These are phyloP conservation scores for Aurelia aurita DNA, from an alignment of 30 jellyfish, hydroid and myxozoan species.

Conservation along the genomic window DNA sequence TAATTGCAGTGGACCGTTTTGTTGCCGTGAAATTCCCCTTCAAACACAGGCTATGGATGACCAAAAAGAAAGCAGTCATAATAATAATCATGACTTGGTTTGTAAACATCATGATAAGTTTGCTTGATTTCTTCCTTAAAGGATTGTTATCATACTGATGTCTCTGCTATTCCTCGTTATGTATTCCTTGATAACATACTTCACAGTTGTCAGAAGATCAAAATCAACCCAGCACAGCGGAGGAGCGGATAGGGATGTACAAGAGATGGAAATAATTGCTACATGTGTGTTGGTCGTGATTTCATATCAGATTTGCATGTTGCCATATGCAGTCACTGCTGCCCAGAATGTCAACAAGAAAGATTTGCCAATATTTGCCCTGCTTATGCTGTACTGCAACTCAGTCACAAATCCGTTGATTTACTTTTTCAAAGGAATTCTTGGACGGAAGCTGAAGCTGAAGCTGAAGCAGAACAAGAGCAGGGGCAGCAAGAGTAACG, in stretches of 20 bases:
- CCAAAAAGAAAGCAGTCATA: slow-evolving; percentile 23
- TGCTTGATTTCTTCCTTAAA: too few species aligned
- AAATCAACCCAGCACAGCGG: neutral
- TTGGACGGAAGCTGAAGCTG: too few species aligned
- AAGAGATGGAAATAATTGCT: neutral
- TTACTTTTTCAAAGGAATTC: too few species aligned
- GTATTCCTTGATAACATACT: slow-evolving; percentile 8
- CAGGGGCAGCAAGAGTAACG: too few species aligned
- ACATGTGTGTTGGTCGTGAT: slow-evolving; percentile 22
- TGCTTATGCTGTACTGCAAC: too few species aligned
- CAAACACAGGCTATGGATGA: slow-evolving; percentile 45
- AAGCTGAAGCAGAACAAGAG: too few species aligned
- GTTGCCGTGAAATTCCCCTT: slow-evolving; percentile 30
- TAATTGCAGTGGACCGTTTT: slow-evolving; percentile 19
- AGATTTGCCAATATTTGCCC: too few species aligned
- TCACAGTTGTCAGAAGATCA: neutral
- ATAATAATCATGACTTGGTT: neutral
- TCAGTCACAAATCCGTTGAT: too few species aligned
- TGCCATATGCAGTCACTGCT: slow-evolving; percentile 9
- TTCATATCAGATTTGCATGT: slow-evolving; percentile 23
- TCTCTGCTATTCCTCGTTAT: neutral
- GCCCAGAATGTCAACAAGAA: neutral
- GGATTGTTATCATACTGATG: neutral
- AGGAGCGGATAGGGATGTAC: neutral
- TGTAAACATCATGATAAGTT: too few species aligned